Conservation (phyloP, 2,797 vertebrate species). For the Melanotaenia nigrans region DNA sequence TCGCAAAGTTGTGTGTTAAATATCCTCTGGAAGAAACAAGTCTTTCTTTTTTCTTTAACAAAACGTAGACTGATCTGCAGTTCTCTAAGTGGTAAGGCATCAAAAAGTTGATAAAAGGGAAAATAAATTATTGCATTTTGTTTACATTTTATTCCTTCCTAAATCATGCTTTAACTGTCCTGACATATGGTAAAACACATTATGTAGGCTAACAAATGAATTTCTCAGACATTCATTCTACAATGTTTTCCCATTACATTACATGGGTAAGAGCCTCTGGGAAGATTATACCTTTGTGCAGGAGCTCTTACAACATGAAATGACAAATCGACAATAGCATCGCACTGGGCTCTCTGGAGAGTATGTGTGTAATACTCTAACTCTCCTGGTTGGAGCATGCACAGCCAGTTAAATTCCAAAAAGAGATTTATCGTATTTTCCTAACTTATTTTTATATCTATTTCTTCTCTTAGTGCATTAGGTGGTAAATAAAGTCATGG, state of each 20-base stretch:
- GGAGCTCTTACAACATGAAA: conserved; percentile 92
- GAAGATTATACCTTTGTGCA: conserved; percentile 94
- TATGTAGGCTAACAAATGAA: conserved; percentile 66
- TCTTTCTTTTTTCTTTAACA: conserved; percentile 12
- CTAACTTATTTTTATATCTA: conserved; percentile 97
- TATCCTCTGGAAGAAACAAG: background rate
- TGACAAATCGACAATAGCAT: conserved; percentile 93
- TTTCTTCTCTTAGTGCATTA: conserved; percentile 97
- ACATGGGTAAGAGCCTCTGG: conserved; percentile 84
- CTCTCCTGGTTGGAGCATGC: conserved; percentile 81
- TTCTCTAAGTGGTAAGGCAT: conserved; percentile 12
- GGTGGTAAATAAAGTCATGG: conserved; percentile 92
- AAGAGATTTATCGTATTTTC: conserved; percentile 95
- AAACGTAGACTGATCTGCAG: conserved; percentile 4
- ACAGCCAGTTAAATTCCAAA: conserved; percentile 86
- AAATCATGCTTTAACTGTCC: conserved; percentile 52
- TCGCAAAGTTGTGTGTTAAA: conserved; percentile 24
- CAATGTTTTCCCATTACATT: conserved; percentile 63
- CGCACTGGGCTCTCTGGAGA: conserved; percentile 88
- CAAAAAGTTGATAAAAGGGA: conserved; percentile 36
- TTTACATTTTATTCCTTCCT: conserved; percentile 40
- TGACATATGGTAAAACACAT: conserved; percentile 47
- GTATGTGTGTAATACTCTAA: conserved; percentile 87
- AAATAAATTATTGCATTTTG: conserved; percentile 43
- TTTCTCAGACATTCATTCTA: conserved; percentile 64